Evolutionary conservation across 2,113 vertebrate species (phyloP).

Genomic region (Neotoma lepida): DNA sequence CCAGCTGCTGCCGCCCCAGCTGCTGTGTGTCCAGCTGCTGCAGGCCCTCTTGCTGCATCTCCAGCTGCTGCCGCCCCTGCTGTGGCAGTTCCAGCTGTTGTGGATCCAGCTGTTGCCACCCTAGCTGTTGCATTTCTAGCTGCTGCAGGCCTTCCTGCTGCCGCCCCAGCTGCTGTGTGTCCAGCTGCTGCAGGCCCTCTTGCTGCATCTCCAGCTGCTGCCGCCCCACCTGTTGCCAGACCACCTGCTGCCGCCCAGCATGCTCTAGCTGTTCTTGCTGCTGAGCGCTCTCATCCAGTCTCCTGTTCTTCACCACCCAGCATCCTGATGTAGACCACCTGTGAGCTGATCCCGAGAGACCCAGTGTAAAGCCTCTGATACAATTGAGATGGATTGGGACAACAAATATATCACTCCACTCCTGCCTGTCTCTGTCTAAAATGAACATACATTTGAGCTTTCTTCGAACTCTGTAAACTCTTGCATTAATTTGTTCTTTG

Average conservation of each 20-base stretch:
- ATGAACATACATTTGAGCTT: not conserved
- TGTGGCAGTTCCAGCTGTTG: not conserved
- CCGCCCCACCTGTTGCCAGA: not conserved
- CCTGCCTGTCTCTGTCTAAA: not conserved
- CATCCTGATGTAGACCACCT: not conserved
- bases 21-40: not conserved
- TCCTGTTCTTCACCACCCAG: not conserved
- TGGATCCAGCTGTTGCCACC: not conserved
- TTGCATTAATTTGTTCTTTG: not conserved
- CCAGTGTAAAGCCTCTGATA: not conserved
- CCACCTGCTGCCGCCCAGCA: constrained; percentile 35
- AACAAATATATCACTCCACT: not conserved
- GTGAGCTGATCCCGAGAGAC: not conserved
- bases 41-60: not conserved
- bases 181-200: not conserved
- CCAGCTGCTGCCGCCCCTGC: not conserved
- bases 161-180: not conserved
- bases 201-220: constrained; percentile 7
- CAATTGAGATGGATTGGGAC: not conserved
- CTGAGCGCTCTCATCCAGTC: not conserved
- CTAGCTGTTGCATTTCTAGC: not conserved
- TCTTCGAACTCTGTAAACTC: not conserved
- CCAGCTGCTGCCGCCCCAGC: not conserved
- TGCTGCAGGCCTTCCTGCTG: not conserved
- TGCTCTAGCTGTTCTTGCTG: constrained; percentile 26